phyloP scores from a whole-genome alignment of 2,888 invertebrate species.

The Cinara cedri region DNA sequence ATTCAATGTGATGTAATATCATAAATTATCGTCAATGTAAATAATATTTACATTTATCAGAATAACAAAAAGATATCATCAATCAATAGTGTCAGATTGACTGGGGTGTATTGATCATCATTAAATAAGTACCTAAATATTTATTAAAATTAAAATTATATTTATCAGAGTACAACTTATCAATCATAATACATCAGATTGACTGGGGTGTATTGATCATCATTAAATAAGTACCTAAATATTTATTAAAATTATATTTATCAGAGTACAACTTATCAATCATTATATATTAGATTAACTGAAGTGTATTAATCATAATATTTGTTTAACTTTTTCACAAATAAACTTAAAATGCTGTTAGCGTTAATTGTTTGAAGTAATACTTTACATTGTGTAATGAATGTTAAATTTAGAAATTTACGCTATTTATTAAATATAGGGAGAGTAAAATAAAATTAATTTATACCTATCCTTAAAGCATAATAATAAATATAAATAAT shows the following conservation, averaged over 20 bases:
- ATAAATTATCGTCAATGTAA: too few species aligned
- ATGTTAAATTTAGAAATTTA: too few species aligned
- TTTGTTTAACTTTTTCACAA: too few species aligned
- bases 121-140: not conserved
- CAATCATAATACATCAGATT: constrained; percentile 32
- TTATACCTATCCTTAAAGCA: too few species aligned
- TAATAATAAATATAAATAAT: too few species aligned
- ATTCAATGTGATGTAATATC: too few species aligned
- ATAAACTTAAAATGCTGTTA: too few species aligned
- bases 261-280: constrained; percentile 21
- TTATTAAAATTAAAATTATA: not conserved
- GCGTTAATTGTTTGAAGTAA: too few species aligned
- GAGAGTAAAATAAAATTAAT: too few species aligned
- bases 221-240: not conserved
- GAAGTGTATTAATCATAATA: constrained; percentile 19
- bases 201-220: constrained; percentile 29
- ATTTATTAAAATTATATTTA: not conserved
- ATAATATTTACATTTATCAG: not conserved
- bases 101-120: not conserved
- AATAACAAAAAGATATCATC: not conserved
- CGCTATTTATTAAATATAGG: too few species aligned
- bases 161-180: constrained; percentile 9
- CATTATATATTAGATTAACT: constrained; percentile 33
- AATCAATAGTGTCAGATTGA: not conserved
- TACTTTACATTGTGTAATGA: too few species aligned